phyloP scores from a whole-genome alignment of 1,140 invertebrate species.

The Magallana gigas region DNA sequence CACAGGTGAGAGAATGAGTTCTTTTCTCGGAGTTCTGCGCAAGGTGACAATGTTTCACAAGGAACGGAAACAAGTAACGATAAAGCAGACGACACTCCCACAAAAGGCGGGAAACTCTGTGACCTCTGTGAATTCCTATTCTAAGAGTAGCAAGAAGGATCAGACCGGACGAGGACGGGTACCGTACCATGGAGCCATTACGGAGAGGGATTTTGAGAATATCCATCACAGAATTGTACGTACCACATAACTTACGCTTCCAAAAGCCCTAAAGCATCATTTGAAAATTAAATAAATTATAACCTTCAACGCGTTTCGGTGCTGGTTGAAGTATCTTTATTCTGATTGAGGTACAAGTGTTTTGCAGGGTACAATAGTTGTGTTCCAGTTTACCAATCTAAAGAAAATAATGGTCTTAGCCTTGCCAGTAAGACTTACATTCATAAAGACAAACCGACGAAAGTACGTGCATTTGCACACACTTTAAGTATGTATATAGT shows the following conservation, averaged over 20 bases:
- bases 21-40: not conserved
- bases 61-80: not conserved
- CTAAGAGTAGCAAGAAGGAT: constrained; percentile 2
- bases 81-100: not conserved
- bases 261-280: too few relatives aligned
- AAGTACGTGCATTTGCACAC: too few relatives aligned
- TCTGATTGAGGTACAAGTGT: too few relatives aligned
- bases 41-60: not conserved
- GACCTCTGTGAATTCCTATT: not conserved
- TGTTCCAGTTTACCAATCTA: too few relatives aligned
- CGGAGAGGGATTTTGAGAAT: constrained; percentile 1
- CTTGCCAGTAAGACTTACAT: too few relatives aligned
- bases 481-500: too few relatives aligned
- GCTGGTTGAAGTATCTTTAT: too few relatives aligned
- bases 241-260: not conserved
- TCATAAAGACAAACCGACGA: too few relatives aligned
- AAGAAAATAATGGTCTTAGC: too few relatives aligned
- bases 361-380: too few relatives aligned
- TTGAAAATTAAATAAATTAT: too few relatives aligned
- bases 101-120: constrained; percentile 18
- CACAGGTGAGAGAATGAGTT: constrained; percentile 14
- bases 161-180: not conserved
- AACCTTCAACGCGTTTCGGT: too few relatives aligned
- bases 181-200: not conserved
- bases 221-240: constrained; percentile 15